Evolutionary conservation across 2,888 invertebrate genomes (phyloP), one percentile per base, ranked within the genome.

Genomic region (Eubasilissa splendida): DNA sequence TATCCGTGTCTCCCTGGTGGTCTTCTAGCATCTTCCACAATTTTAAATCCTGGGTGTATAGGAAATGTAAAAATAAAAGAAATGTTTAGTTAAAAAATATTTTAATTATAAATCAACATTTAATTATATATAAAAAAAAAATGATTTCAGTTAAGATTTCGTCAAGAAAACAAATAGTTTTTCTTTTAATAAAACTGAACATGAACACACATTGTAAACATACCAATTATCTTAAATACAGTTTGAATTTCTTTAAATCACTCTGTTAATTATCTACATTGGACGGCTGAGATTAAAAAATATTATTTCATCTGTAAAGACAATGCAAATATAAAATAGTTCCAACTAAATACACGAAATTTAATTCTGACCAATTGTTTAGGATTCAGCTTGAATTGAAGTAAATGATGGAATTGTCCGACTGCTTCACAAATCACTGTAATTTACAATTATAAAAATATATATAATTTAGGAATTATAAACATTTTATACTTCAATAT

Each of bases 91-190:
- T 74, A 75, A 77, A 81, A 81, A 77, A 81, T 76, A 77, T 81
- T 80, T 70, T 77, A 80, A 75, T 81, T 71, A 81, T 73, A 81
- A 81, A 81, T 79, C 81, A 81, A 81, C 81, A 81, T 79, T 78
- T 76, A 73, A 73, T 73, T 63, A 78, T 73, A 71, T 73, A 42
- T 42, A 42, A 5, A 42, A 42, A 78, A 78, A 71, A 78, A 73
- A 58, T 73, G 53, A 76, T 76, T 76, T 66, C 33, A 12, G 63
- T 42, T 33, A 63, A 63, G 31, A 63, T 63, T 31, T 63, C 42
- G 42, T 33, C 31, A 63, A 33, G 63, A 12, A 12, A 63, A 63
- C 22, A 63, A 63, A 50, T 68, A n/a, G 52, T 68, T 50, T 14
- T 50, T 52, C 52, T 42, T 42, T 52, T 14, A 68, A 68, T 52